phyloP scores from a whole-genome alignment of 2,113 vertebrate genomes.

The Vimba vimba region DNA sequence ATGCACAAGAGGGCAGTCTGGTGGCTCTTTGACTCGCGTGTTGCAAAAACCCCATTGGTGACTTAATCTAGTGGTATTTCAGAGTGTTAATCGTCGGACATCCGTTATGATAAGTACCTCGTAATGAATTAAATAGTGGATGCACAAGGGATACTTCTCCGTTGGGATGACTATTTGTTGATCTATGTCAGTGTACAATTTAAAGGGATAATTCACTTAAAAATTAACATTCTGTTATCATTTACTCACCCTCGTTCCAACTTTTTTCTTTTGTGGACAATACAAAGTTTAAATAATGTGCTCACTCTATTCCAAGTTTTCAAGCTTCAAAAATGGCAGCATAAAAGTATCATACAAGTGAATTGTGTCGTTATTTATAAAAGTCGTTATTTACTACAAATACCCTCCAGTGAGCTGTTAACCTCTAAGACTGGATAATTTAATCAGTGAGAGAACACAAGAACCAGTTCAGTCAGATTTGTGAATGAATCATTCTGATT shows the following conservation, averaged over 20 bases:
- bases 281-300: neutral
- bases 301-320: neutral
- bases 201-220: neutral
- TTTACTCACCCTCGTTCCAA: neutral
- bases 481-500: neutral
- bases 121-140: neutral
- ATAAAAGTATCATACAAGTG: neutral
- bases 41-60: slow-evolving; percentile 9
- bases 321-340: neutral
- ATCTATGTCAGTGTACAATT: neutral
- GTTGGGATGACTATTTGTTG: neutral
- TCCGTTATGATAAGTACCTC: neutral
- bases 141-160: neutral
- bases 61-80: slow-evolving; percentile 10
- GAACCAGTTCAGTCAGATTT: neutral
- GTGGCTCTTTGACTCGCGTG: neutral
- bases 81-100: neutral
- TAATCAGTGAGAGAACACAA: neutral
- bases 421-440: neutral
- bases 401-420: neutral
- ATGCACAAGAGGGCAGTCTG: slow-evolving; percentile 45
- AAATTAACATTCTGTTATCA: neutral
- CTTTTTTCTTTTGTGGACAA: neutral
- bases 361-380: neutral
- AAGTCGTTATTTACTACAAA: neutral